phyloP scores from a whole-genome alignment of 1,140 invertebrate genomes.

The Halotydeus destructor region DNA sequence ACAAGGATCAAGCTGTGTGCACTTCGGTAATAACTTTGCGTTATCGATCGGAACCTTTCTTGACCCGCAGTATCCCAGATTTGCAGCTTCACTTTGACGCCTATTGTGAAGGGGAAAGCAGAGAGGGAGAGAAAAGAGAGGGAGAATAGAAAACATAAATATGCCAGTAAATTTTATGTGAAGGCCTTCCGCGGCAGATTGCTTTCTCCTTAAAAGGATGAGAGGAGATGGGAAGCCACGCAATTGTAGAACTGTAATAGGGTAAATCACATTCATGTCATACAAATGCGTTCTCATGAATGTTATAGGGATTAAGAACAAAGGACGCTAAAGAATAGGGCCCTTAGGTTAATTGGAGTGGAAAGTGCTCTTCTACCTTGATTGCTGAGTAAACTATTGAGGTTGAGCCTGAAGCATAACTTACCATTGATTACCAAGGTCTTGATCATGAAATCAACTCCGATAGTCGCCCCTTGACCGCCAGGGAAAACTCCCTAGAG shows the following conservation, averaged over 20 bases:
- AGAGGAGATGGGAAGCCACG: no score
- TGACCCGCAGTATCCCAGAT: slow-evolving; percentile 97
- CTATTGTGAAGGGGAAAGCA: slow-evolving; percentile 1
- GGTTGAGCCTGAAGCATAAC: slow-evolving; percentile 13
- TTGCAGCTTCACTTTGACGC: slow-evolving; percentile 46
- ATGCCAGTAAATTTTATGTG: no score
- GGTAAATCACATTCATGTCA: no score
- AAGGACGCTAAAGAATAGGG: no score
- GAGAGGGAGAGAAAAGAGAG: background rate
- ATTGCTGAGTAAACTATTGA: background rate
- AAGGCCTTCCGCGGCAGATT: no score
- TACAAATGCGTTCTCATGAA: no score
- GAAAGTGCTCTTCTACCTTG: no score
- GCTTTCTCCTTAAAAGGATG: no score
- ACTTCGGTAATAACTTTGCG: slow-evolving; percentile 91
- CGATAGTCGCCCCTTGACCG: slow-evolving; percentile 94
- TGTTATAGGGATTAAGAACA: no score
- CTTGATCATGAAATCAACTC: slow-evolving; percentile 99
- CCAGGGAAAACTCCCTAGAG: slow-evolving; percentile 67
- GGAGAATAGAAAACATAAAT: background rate
- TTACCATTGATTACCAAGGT: slow-evolving; percentile 94
- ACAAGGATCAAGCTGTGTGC: slow-evolving; percentile 91
- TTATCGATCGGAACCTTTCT: slow-evolving; percentile 87
- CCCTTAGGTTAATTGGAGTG: no score
- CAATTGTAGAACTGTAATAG: no score